A percentile compares a stretch with the other conserved stretches of the same genome.
These are phyloP conservation scores for Plutella xylostella DNA, from an alignment of 2,888 invertebrate genomes.

Conservation along the genomic window DNA sequence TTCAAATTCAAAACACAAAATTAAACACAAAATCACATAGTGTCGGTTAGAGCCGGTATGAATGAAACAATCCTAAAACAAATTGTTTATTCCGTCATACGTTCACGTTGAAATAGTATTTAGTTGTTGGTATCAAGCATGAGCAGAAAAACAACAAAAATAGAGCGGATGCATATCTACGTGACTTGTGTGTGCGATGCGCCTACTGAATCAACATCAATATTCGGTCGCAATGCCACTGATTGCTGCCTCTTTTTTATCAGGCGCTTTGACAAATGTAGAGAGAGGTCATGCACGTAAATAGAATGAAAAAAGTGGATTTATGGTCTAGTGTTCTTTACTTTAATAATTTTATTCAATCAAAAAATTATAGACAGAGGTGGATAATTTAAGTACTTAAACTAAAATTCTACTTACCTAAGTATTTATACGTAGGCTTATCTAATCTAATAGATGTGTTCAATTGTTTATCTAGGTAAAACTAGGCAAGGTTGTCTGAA, in stretches of 20 bases:
- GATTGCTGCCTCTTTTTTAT: constrained; percentile 5
- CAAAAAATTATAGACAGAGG: no score
- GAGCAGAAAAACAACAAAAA: constrained; percentile 4
- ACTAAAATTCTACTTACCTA: no score
- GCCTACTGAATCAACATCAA: constrained; percentile 10
- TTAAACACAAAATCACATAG: no score
- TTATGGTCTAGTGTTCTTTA: no score
- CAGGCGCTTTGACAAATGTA: constrained; percentile 5
- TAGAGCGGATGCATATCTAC: constrained; percentile 9
- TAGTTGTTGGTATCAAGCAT: neutral
- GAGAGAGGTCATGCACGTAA: neutral
- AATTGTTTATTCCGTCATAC: neutral
- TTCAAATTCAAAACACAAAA: no score
- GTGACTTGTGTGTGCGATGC: neutral
- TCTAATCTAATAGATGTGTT: no score
- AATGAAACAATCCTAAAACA: neutral
- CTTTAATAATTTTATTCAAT: no score
- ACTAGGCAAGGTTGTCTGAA: no score
- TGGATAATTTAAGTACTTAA: no score
- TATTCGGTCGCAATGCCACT: constrained; percentile 2
- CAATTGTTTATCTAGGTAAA: no score
- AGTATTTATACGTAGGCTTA: no score
- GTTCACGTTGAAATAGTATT: neutral
- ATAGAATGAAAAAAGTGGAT: neutral
- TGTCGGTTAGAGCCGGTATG: no score